phyloP scores from a whole-genome alignment of 2,888 invertebrate genomes.

The Trissonchulus latispiculum region DNA sequence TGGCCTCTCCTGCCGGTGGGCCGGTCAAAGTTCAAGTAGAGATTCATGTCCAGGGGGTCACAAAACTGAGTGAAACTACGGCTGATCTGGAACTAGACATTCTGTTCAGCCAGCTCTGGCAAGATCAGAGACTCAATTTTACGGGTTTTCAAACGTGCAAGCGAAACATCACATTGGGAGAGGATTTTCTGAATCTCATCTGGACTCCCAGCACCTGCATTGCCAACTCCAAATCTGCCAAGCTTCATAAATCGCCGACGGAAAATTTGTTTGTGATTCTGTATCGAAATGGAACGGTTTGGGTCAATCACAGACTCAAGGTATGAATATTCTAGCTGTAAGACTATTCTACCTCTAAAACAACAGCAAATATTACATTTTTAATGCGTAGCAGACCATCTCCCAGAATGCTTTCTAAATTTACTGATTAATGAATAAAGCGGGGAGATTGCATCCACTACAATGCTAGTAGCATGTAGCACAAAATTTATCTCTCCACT shows the following conservation, averaged over 20 bases:
- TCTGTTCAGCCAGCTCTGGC: slow-evolving; percentile 39
- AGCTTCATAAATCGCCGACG: slow-evolving; percentile 38
- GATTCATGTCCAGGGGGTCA: slow-evolving; percentile 34
- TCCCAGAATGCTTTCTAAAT: too few relatives aligned
- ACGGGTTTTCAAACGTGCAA: slow-evolving; percentile 30
- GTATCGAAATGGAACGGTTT: slow-evolving; percentile 40
- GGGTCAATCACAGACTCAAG: slow-evolving; percentile 40
- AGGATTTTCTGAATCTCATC: slow-evolving; percentile 33
- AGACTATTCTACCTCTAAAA: too few relatives aligned
- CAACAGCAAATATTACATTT: too few relatives aligned
- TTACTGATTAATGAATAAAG: too few relatives aligned
- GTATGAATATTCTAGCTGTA: too few relatives aligned
- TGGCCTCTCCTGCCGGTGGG: background rate
- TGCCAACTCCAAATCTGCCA: slow-evolving; percentile 39
- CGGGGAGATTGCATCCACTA: too few relatives aligned
- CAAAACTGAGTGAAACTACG: slow-evolving; percentile 40
- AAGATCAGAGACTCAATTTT: slow-evolving; percentile 36
- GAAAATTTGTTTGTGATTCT: slow-evolving; percentile 40
- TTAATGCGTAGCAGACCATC: too few relatives aligned
- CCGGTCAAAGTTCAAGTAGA: slow-evolving; percentile 2
- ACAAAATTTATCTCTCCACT: too few relatives aligned
- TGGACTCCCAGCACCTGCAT: slow-evolving; percentile 43
- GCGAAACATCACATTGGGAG: slow-evolving; percentile 41
- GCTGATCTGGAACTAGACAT: slow-evolving; percentile 42
- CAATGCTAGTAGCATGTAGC: too few relatives aligned